phyloP scores from a whole-genome alignment of 2,113 vertebrate genomes.

The Vireo altiloquus region DNA sequence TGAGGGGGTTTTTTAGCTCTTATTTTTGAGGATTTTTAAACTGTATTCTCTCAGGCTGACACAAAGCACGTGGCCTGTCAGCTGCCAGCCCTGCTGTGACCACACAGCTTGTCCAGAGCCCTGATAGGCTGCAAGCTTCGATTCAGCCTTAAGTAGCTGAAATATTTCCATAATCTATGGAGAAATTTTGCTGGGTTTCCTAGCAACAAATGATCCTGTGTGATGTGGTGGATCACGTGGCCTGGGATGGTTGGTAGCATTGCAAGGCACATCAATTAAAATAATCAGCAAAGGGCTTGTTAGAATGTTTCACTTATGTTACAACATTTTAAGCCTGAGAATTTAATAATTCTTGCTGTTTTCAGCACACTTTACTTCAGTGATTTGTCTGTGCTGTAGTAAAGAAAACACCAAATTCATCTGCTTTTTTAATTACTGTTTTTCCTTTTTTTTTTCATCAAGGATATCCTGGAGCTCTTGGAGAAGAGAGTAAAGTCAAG shows the following conservation, averaged over 20 bases:
- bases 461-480: constrained; percentile 95
- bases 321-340: neutral
- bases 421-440: neutral
- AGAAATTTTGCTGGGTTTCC: constrained; percentile 3
- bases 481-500: constrained; percentile 98
- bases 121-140: neutral
- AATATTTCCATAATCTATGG: constrained; percentile 17
- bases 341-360: neutral
- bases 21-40: neutral
- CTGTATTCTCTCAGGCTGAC: neutral
- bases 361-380: neutral
- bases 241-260: neutral
- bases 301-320: neutral
- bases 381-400: neutral
- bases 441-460: neutral
- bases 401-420: neutral
- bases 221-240: neutral
- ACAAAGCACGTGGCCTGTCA: neutral
- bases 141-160: neutral
- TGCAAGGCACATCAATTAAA: neutral
- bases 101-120: neutral
- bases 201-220: constrained; percentile 7
- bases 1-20: neutral
- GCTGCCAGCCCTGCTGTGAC: neutral
- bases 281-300: neutral